Percentiles rank a stretch among this genome's conserved stretches.
phyloP scores from a whole-genome alignment of 2,888 invertebrate genomes.

The Diaprepes abbreviatus region DNA sequence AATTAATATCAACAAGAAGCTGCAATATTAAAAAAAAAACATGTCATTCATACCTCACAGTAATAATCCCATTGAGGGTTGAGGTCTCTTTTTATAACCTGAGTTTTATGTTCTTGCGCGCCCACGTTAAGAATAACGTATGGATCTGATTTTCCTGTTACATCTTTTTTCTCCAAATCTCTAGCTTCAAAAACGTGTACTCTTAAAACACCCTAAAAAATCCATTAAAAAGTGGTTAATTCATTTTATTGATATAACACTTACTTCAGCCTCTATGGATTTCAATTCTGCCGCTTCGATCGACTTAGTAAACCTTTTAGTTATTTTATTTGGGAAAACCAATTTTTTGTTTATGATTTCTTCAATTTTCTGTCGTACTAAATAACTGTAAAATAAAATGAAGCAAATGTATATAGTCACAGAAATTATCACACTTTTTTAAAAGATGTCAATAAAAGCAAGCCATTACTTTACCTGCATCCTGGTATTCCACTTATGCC shows the following conservation, averaged over 20 bases:
- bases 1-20: no score
- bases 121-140: conserved; percentile 92
- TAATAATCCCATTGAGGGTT: conserved; percentile 97
- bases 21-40: no score
- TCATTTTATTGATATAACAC: neutral
- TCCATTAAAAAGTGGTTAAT: no score
- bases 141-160: conserved; percentile 95
- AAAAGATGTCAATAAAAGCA: no score
- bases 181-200: conserved; percentile 94
- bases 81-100: conserved; percentile 90
- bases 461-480: conserved; percentile 76
- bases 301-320: conserved; percentile 86
- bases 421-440: no score
- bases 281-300: conserved; percentile 84
- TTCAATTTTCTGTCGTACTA: conserved; percentile 59
- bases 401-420: neutral
- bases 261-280: conserved; percentile 91
- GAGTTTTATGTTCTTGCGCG: conserved; percentile 91
- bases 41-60: conserved; percentile 99
- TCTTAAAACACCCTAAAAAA: conserved; percentile 86
- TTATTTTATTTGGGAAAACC: conserved; percentile 95
- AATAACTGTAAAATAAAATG: conserved; percentile 52
- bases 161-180: conserved; percentile 94
- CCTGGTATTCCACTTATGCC: conserved; percentile 96
- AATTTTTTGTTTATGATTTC: conserved; percentile 73